Percentiles rank a stretch among this genome's conserved stretches.
Evolutionary conservation across 2,797 vertebrate species (phyloP).

Genomic region (Tinamus major): DNA sequence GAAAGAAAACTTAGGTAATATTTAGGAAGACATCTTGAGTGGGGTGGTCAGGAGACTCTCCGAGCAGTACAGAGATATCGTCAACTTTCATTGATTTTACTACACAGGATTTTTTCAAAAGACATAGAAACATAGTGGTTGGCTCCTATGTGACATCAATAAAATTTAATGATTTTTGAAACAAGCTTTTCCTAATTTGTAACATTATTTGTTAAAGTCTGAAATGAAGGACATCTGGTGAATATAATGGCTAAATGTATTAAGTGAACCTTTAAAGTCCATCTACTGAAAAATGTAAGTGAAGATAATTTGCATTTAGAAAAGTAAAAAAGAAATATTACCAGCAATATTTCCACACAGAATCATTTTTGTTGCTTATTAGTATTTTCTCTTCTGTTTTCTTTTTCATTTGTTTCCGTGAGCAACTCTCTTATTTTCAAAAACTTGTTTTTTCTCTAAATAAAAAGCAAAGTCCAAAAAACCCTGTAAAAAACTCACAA

Average conservation of each 20-base stretch:
- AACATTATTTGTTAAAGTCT: not conserved
- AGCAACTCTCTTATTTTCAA: too few relatives aligned
- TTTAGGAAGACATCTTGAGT: not conserved
- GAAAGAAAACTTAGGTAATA: not conserved
- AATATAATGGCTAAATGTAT: not conserved
- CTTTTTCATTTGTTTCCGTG: too few relatives aligned
- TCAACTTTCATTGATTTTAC: not conserved
- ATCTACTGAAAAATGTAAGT: not conserved
- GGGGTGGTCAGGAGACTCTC: not conserved
- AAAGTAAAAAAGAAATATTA: not conserved
- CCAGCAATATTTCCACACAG: not conserved
- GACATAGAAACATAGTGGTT: not conserved
- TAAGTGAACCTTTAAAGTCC: not conserved
- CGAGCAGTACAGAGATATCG: not conserved
- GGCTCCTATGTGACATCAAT: not conserved
- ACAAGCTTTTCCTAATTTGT: not conserved
- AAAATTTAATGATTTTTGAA: not conserved
- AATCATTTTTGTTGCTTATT: not conserved
- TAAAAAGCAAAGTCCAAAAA: too few relatives aligned
- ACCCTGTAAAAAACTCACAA: too few relatives aligned
- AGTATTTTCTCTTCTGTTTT: not conserved
- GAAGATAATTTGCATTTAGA: not conserved
- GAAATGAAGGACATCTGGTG: not conserved
- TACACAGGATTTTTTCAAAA: not conserved
- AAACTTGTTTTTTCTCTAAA: too few relatives aligned